Evolutionary conservation across 2,888 invertebrate species (phyloP), one percentile per base, ranked within the genome.

Genomic region (Habroteleia sp.): DNA sequence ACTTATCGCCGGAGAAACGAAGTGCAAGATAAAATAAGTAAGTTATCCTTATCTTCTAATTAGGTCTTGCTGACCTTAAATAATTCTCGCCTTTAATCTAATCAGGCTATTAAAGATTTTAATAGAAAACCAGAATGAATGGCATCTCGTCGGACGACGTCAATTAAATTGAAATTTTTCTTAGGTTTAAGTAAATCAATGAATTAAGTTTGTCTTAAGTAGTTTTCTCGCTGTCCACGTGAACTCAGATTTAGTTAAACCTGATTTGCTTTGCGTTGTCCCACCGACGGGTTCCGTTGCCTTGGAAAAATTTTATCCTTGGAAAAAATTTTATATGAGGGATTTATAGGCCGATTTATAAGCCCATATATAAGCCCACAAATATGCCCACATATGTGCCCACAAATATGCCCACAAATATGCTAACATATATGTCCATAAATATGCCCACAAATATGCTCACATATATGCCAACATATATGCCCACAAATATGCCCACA

Each of bases 261-360:
- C 33, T 20, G 11, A 33, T 62, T 62, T 20, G 8, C 20, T 60
- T 60, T 46, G n/a, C 46, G n/a, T n/a, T n/a, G n/a, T n/a, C n/a
- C n/a, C n/a, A n/a, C n/a, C n/a, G n/a, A n/a, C n/a, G n/a, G n/a
- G n/a, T n/a, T n/a, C n/a, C n/a, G n/a, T n/a, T n/a, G n/a, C n/a
- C n/a, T n/a, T n/a, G n/a, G n/a, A n/a, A n/a, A n/a, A n/a, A n/a
- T n/a, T n/a, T n/a, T n/a, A n/a, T n/a, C n/a, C n/a, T n/a, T n/a
- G n/a, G n/a, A n/a, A n/a, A n/a, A n/a, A n/a, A n/a, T n/a, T n/a
- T n/a, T n/a, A n/a, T n/a, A n/a, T n/a, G n/a, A n/a, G n/a, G n/a
- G n/a, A n/a, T n/a, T n/a, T n/a, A n/a, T n/a, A n/a, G n/a, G n/a
- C n/a, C n/a, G n/a, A n/a, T n/a, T n/a, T n/a, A n/a, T n/a, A n/a